Evolutionary conservation across 64 coral and sea anemone species (phyloP).

Genomic region (Stichodactyla helianthus): DNA sequence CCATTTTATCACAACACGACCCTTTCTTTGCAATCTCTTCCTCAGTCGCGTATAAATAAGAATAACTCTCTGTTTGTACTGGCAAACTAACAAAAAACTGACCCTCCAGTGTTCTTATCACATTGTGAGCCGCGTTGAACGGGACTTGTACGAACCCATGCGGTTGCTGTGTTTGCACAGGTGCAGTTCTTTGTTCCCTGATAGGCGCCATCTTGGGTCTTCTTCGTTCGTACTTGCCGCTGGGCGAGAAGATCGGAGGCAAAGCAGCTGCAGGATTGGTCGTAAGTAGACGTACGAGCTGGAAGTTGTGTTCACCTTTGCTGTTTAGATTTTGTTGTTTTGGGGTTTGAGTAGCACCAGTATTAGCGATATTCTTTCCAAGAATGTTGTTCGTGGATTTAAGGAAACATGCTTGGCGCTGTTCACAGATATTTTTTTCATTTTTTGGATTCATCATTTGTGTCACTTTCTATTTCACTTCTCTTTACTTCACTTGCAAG

Average conservation of each 20-base stretch:
- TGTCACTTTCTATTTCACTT: neutral
- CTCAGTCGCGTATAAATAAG: constrained; percentile 40
- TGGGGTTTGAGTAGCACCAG: neutral
- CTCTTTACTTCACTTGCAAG: neutral
- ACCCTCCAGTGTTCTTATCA: neutral
- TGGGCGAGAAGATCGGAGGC: constrained; percentile 38
- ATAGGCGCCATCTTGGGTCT: neutral
- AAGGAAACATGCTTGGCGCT: neutral
- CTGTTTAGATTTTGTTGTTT: neutral
- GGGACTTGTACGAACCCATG: constrained; percentile 10
- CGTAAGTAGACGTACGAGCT: constrained; percentile 51
- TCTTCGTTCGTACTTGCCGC: constrained; percentile 26
- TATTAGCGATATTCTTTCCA: neutral
- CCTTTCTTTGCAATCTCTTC: constrained; percentile 46
- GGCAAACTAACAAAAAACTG: constrained; percentile 14
- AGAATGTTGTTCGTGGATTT: neutral
- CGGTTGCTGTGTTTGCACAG: constrained; percentile 30
- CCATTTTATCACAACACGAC: constrained; percentile 30
- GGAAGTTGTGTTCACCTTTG: constrained; percentile 40
- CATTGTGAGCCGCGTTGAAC: neutral
- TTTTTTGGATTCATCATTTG: neutral
- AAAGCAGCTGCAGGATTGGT: constrained; percentile 57
- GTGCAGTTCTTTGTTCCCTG: neutral
- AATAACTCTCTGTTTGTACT: constrained; percentile 20
- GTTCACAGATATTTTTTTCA: neutral